A percentile compares a stretch with the other conserved stretches of the same genome.
phyloP scores from a whole-genome alignment of 2,888 invertebrate species.

The Rhopalosiphum nymphaeae region DNA sequence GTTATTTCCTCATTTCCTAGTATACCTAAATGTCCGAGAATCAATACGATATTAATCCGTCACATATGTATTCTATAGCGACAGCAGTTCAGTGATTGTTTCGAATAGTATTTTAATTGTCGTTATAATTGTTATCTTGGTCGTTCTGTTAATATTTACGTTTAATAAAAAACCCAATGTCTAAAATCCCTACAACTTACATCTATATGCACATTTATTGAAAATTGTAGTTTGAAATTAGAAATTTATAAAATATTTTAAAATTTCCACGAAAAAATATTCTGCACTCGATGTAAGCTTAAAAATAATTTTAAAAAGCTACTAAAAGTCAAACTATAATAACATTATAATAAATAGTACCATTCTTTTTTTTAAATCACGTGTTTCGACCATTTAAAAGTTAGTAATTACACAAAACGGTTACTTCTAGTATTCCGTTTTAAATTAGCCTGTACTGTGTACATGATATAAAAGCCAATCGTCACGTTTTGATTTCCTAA shows the following conservation, averaged over 20 bases:
- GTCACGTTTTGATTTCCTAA: background rate
- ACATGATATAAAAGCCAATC: background rate
- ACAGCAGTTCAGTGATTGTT: too few species aligned
- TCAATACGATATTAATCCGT: too few species aligned
- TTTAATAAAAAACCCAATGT: too few species aligned
- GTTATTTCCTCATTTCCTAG: too few species aligned
- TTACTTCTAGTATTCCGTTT: background rate
- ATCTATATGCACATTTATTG: too few species aligned
- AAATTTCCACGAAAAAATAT: background rate
- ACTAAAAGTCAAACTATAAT: background rate
- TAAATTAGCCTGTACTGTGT: background rate
- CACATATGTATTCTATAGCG: too few species aligned
- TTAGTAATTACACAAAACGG: background rate
- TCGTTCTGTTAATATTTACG: too few species aligned
- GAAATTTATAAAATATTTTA: background rate
- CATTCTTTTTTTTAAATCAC: background rate
- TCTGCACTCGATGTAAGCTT: accelerated
- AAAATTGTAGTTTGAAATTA: too few species aligned
- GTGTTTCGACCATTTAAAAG: background rate
- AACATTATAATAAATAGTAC: background rate
- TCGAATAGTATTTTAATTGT: too few species aligned
- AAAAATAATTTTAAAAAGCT: background rate
- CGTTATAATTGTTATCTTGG: too few species aligned
- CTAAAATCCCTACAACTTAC: too few species aligned
- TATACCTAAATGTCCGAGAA: too few species aligned